Conservation (phyloP, 2,113 vertebrate genomes). For the Dasypus novemcinctus region DNA sequence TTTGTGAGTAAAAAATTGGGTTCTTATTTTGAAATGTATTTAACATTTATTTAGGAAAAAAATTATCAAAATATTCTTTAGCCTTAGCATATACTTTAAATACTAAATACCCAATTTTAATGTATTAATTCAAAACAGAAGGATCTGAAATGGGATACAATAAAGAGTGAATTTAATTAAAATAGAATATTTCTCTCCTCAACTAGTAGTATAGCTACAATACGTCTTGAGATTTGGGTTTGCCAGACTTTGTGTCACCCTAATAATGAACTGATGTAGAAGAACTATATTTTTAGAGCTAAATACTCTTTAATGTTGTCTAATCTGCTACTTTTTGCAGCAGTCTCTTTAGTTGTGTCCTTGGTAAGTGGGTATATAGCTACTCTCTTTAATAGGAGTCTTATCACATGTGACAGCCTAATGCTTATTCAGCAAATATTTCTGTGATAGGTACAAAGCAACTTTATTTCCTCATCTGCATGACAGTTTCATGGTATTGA, state of each 20-base stretch:
- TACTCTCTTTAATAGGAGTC: neutral
- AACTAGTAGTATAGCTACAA: neutral
- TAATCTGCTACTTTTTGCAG: neutral
- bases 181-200: constrained; percentile 28
- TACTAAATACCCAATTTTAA: constrained; percentile 22
- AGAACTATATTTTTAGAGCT: constrained; percentile 46
- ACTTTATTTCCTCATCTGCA: constrained; percentile 4
- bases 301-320: constrained; percentile 28
- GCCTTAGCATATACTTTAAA: constrained; percentile 11
- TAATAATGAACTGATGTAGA: constrained; percentile 53
- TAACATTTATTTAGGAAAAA: constrained; percentile 36
- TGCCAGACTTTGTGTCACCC: constrained; percentile 49
- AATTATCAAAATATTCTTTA: constrained; percentile 40
- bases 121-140: constrained; percentile 27
- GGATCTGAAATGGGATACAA: neutral
- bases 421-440: constrained; percentile 38
- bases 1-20: constrained; percentile 32
- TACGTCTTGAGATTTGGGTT: constrained; percentile 2
- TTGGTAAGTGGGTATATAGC: neutral
- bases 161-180: constrained; percentile 46
- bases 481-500: neutral
- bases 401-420: neutral
- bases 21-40: constrained; percentile 40
- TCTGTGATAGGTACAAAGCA: constrained; percentile 27
- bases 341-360: neutral